phyloP scores from a whole-genome alignment of 2,888 invertebrate species.

The Agonum fuliginosum region DNA sequence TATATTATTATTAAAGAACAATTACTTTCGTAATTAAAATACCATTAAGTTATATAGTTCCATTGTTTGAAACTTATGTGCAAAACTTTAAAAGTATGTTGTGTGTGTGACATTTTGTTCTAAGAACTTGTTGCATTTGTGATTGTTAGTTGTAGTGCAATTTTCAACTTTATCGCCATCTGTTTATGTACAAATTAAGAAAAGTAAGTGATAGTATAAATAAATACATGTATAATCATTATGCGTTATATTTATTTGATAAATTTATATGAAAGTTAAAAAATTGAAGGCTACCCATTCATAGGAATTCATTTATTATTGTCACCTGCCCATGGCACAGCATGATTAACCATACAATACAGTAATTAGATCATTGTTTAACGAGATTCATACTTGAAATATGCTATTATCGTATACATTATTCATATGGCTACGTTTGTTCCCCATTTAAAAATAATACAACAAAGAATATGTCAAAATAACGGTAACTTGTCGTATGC shows the following conservation, averaged over 20 bases:
- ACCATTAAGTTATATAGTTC: not conserved
- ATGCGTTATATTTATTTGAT: too few relatives aligned
- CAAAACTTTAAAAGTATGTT: constrained; percentile 42
- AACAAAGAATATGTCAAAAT: constrained; percentile 56
- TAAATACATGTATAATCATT: too few relatives aligned
- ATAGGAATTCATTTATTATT: too few relatives aligned
- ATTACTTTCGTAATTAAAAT: not conserved
- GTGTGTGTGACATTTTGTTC: constrained; percentile 38
- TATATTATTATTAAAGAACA: not conserved
- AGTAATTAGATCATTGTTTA: not conserved
- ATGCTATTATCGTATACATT: not conserved
- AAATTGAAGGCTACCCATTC: too few relatives aligned
- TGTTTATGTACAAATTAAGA: too few relatives aligned
- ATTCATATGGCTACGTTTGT: constrained; percentile 15
- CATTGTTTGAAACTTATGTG: not conserved
- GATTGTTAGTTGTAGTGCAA: constrained; percentile 38
- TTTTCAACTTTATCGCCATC: too few relatives aligned
- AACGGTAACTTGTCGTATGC: constrained; percentile 47
- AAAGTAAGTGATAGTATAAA: constrained; percentile 1
- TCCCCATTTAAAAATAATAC: constrained; percentile 37
- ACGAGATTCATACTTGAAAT: not conserved
- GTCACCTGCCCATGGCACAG: too few relatives aligned
- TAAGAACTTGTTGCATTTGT: constrained; percentile 58
- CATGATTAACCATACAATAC: not conserved
- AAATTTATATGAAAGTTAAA: too few relatives aligned